Percentiles rank a stretch among this genome's conserved stretches.
Conservation (phyloP, 2,888 invertebrate species). For the Cataglyphis cursor region DNA sequence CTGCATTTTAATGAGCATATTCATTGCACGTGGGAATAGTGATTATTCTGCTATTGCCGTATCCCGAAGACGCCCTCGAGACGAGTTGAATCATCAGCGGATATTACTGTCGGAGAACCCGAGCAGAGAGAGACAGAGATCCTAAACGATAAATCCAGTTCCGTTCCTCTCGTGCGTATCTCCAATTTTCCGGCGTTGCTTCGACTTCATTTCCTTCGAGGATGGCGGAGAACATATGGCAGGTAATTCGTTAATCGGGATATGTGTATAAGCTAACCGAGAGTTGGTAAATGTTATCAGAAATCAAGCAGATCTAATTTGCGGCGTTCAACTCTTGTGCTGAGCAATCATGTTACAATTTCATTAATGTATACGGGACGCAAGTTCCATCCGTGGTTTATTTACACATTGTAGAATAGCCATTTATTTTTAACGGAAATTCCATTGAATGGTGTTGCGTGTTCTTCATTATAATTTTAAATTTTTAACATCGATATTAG, state of each 20-base stretch:
- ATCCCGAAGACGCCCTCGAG: constrained; percentile 41
- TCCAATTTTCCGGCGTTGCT: constrained; percentile 53
- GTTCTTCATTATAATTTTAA: not conserved
- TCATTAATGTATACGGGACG: not conserved
- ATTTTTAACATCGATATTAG: not conserved
- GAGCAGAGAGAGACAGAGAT: constrained; percentile 27
- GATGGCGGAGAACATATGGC: constrained; percentile 21
- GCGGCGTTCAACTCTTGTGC: constrained; percentile 26
- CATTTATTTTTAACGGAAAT: constrained; percentile 10
- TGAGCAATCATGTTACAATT: constrained; percentile 38
- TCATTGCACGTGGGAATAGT: constrained; percentile 58
- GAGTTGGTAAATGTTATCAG: constrained; percentile 54
- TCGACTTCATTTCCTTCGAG: constrained; percentile 57
- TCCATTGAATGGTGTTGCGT: not conserved
- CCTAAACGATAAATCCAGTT: constrained; percentile 61
- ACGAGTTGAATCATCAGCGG: constrained; percentile 55
- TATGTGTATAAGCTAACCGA: constrained; percentile 70
- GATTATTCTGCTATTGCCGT: constrained; percentile 59
- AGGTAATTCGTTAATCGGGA: constrained; percentile 73
- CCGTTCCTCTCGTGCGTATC: constrained; percentile 55
- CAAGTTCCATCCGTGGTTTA: constrained; percentile 7
- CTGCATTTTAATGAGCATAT: constrained; percentile 52
- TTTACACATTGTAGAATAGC: not conserved
- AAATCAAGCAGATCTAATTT: constrained; percentile 55
- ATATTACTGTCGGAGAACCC: constrained; percentile 59